phyloP scores from a whole-genome alignment of 2,113 vertebrate genomes.

The Meles meles region DNA sequence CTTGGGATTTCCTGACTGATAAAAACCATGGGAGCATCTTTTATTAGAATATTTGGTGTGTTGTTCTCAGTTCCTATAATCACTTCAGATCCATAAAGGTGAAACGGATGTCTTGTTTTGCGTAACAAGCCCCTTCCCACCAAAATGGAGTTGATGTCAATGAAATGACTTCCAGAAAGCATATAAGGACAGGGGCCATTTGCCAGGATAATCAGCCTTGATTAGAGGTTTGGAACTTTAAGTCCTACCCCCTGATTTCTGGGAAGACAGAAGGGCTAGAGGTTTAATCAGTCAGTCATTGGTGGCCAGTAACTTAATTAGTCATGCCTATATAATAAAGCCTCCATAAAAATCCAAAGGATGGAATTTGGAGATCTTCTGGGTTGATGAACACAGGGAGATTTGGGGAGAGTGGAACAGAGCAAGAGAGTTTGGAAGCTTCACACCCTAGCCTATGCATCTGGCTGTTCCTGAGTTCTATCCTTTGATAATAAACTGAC shows the following conservation, averaged over 20 bases:
- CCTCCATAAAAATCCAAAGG: neutral
- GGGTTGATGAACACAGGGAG: neutral
- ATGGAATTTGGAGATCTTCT: neutral
- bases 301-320: neutral
- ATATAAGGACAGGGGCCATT: neutral
- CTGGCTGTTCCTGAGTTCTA: neutral
- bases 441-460: neutral
- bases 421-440: neutral
- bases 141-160: neutral
- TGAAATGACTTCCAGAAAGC: neutral
- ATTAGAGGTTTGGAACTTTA: neutral
- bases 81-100: neutral
- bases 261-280: neutral
- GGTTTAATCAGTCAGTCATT: neutral
- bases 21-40: neutral
- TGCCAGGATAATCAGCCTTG: neutral
- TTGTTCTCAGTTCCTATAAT: neutral
- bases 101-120: neutral
- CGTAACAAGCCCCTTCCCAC: neutral
- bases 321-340: neutral
- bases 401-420: neutral
- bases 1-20: neutral
- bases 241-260: neutral
- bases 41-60: neutral
- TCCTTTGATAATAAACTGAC: neutral